A percentile compares a stretch with the other conserved stretches of the same genome.
Evolutionary conservation across 2,888 invertebrate genomes (phyloP).

Genomic region (Pelosia muscerda): DNA sequence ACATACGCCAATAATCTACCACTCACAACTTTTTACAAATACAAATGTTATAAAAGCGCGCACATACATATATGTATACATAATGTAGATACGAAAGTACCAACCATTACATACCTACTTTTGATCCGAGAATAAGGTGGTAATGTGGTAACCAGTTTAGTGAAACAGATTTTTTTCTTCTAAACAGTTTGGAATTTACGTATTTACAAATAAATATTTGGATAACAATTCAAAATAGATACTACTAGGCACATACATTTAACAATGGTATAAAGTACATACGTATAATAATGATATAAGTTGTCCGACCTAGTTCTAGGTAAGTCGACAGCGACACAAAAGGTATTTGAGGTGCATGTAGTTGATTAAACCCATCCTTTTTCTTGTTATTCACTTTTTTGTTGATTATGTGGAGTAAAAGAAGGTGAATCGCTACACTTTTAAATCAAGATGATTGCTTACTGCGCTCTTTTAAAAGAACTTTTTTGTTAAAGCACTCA

Average conservation of each 20-base stretch:
- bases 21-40: too few relatives aligned
- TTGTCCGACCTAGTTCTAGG: background rate
- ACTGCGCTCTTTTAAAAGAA: background rate
- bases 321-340: background rate
- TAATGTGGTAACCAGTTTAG: too few relatives aligned
- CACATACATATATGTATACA: too few relatives aligned
- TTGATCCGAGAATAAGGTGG: too few relatives aligned
- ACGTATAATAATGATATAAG: background rate
- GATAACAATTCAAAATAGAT: background rate
- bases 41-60: too few relatives aligned
- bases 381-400: background rate
- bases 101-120: too few relatives aligned
- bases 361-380: constrained; percentile 3
- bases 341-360: background rate
- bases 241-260: too few relatives aligned
- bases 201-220: background rate
- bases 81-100: too few relatives aligned
- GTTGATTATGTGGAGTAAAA: background rate
- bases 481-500: background rate
- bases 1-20: too few relatives aligned
- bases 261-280: background rate
- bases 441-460: background rate
- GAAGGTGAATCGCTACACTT: background rate
- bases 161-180: too few relatives aligned
- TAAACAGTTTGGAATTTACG: background rate